Evolutionary conservation across 1,140 invertebrate genomes (phyloP).

Genomic region (Calosoma granatense): DNA sequence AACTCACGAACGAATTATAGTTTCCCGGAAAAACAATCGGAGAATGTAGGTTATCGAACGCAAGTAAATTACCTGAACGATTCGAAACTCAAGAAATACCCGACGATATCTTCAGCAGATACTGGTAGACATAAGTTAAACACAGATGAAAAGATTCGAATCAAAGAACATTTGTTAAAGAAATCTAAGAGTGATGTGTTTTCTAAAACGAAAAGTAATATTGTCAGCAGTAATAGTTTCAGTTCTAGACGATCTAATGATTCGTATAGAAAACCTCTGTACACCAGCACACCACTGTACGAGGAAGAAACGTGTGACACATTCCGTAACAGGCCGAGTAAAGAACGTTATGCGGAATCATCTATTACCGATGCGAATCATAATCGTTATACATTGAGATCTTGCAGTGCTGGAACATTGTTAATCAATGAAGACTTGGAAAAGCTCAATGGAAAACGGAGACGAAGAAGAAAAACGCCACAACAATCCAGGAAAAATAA

Average conservation of each 20-base stretch:
- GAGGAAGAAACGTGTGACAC: slow-evolving; percentile 7
- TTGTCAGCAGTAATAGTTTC: too few relatives aligned
- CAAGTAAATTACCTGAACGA: neutral
- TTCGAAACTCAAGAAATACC: neutral
- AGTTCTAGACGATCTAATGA: too few relatives aligned
- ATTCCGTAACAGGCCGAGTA: neutral
- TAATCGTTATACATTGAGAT: slow-evolving; percentile 33
- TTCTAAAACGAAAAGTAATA: neutral
- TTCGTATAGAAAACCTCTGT: neutral
- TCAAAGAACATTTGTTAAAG: slow-evolving; percentile 7
- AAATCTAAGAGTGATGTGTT: slow-evolving; percentile 14
- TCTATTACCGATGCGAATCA: slow-evolving; percentile 13
- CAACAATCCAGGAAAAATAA: neutral
- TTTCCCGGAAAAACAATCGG: neutral
- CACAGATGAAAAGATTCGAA: neutral
- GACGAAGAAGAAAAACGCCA: slow-evolving; percentile 20
- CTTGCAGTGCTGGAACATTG: slow-evolving; percentile 39
- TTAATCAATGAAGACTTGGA: slow-evolving; percentile 38
- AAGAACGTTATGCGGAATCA: neutral
- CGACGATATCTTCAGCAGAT: neutral
- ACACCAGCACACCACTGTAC: neutral
- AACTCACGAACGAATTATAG: neutral
- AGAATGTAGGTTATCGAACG: neutral
- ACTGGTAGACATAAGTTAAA: neutral
- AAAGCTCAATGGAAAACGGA: slow-evolving; percentile 25